phyloP scores from a whole-genome alignment of 2,888 invertebrate species.

The Plagodis pulveraria region DNA sequence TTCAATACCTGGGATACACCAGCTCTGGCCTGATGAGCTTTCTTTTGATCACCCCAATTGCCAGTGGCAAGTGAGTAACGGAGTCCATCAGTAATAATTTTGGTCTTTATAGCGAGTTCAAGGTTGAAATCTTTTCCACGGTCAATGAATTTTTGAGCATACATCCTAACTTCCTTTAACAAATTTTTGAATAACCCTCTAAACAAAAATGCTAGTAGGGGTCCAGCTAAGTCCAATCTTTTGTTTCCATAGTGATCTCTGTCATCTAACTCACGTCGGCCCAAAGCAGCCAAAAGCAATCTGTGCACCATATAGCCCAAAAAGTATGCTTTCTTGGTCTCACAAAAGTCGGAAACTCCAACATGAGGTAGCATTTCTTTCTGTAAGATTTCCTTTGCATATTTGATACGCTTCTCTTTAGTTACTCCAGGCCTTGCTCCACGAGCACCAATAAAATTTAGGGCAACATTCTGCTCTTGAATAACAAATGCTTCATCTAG shows the following conservation, averaged over 20 bases:
- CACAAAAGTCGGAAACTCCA: conserved; percentile 99
- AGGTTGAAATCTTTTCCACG: conserved; percentile 99
- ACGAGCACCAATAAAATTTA: conserved; percentile 99
- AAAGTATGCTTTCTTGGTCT: conserved; percentile 99
- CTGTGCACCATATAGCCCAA: conserved; percentile 99
- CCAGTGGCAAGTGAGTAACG: conserved; percentile 99
- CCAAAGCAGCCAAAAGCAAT: conserved; percentile 95
- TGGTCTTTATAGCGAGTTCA: conserved; percentile 97
- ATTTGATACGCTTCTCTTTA: conserved; percentile 99
- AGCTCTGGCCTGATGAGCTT: conserved; percentile 99
- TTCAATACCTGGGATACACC: conserved; percentile 99
- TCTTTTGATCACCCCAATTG: conserved; percentile 99
- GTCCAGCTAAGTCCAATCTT: conserved; percentile 98
- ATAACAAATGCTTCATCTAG: conserved; percentile 99
- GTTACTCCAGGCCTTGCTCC: conserved; percentile 99
- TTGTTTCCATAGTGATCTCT: conserved; percentile 99
- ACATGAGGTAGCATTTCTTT: conserved; percentile 99
- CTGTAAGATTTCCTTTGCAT: conserved; percentile 99
- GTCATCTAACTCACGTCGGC: conserved; percentile 98
- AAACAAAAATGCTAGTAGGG: conserved; percentile 97
- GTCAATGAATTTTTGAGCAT: conserved; percentile 99
- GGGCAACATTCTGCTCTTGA: conserved; percentile 99
- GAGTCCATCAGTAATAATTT: conserved; percentile 98
- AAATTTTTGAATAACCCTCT: conserved; percentile 98
- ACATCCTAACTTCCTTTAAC: conserved; percentile 98